Evolutionary conservation across 2,797 vertebrate genomes (phyloP), one percentile per base, ranked within the genome.

Genomic region (Chaenodraco wilsoni): DNA sequence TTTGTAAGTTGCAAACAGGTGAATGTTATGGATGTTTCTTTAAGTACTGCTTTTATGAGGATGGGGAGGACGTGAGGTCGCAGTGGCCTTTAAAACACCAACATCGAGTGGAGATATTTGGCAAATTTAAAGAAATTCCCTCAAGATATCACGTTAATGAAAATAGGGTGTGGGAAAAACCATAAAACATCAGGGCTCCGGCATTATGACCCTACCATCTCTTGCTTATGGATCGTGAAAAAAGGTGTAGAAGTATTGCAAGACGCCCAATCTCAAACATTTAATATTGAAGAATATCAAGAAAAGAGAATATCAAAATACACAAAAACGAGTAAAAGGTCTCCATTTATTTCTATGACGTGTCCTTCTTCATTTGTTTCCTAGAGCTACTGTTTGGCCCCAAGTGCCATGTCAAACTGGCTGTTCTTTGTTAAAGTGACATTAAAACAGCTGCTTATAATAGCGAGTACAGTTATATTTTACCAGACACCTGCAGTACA

Each of bases 281-380:
- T 41, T 13, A 44, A 45, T 33, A 11, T 41, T 55, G 9, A 41
- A 51, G 37, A 41, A 62, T 13, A 1, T 46, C 45, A 6, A 37
- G 17, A 63, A 63, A 3, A 63, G 7, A 63, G 16, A 48, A 48
- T 17, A 63, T 14, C 1, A 37, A 19, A 63, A 63, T 9, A 48
- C 16, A 9, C 16, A n/a, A 37, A 37, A 37, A 16, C 17, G 5
- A 16, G 15, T 43, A 19, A 15, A 50, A 51, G 2, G 16, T 14
- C 48, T 64, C 2, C n/a, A 5, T 19, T 9, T 54, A 40, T 8
- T 12, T 46, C 9, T 21, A 9, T 27, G 10, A 8, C 9, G 14
- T 40, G 55, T 43, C 15, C 15, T 57, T 16, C 33, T 43, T 65
- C 12, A 57, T 50, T 56, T 43, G 64, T 45, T 64, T 72, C 17